A percentile compares a stretch with the other conserved stretches of the same genome.
phyloP scores from a whole-genome alignment of 2,888 invertebrate genomes.

The Eustalomyia histrio region DNA sequence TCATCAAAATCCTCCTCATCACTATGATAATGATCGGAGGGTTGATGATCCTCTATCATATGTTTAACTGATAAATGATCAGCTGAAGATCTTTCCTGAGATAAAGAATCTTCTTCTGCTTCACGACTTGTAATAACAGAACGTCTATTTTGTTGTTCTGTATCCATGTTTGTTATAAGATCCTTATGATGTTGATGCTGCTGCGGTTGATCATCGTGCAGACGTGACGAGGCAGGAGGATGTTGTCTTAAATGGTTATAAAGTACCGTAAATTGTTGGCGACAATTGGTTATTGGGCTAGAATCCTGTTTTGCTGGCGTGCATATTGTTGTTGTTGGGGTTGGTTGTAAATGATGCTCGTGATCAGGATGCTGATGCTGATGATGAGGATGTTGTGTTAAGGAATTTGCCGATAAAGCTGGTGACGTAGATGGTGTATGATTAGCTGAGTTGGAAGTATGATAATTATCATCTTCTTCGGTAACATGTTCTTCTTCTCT shows the following conservation, averaged over 20 bases:
- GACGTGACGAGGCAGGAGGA: constrained; percentile 40
- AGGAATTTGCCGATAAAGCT: constrained; percentile 52
- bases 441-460: constrained; percentile 17
- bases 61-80: constrained; percentile 49
- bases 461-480: constrained; percentile 11
- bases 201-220: constrained; percentile 24
- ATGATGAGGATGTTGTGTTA: constrained; percentile 21
- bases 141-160: constrained; percentile 67
- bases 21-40: constrained; percentile 69
- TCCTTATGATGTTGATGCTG: constrained; percentile 48
- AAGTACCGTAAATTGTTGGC: constrained; percentile 76
- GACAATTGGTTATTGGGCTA: constrained; percentile 67
- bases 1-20: constrained; percentile 79
- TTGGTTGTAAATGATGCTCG: constrained; percentile 24
- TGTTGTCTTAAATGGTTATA: constrained; percentile 77
- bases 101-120: constrained; percentile 63
- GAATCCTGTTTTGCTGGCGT: constrained; percentile 25
- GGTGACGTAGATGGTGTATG: constrained; percentile 57
- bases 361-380: neutral
- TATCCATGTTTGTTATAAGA: constrained; percentile 63
- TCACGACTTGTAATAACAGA: constrained; percentile 70
- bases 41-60: constrained; percentile 42
- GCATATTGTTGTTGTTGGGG: constrained; percentile 30
- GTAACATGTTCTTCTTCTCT: neutral
- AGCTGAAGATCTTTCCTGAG: constrained; percentile 46